phyloP scores from a whole-genome alignment of 2,797 vertebrate species.

The Malacoraja senta region DNA sequence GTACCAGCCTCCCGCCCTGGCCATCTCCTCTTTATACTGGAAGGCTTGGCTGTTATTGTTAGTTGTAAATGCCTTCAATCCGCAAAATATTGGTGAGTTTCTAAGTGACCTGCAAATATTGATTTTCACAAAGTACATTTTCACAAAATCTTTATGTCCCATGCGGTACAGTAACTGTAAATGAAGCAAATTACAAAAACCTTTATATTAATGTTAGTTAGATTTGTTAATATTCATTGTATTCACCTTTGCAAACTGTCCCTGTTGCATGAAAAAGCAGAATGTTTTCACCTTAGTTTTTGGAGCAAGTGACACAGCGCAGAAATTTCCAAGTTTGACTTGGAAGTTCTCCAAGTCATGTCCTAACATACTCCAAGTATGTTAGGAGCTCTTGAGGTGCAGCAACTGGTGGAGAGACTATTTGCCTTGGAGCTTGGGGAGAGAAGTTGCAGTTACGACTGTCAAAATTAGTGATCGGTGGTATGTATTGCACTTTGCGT shows the following conservation, averaged over 20 bases:
- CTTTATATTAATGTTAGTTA: not conserved
- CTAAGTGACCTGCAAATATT: not conserved
- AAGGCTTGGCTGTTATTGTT: slow-evolving; percentile 94
- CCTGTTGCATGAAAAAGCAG: too few species aligned
- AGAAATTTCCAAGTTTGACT: too few species aligned
- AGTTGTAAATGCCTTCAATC: slow-evolving; percentile 91
- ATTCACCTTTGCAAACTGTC: not conserved
- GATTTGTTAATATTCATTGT: not conserved
- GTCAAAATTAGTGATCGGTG: not conserved
- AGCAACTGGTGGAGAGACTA: not conserved
- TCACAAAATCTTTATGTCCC: rapidly evolving
- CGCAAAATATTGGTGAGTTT: slow-evolving; percentile 86
- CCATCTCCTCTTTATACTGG: slow-evolving; percentile 95
- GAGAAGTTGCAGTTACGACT: not conserved
- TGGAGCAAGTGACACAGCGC: not conserved
- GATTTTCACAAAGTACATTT: not conserved
- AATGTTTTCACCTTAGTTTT: not conserved
- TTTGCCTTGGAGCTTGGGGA: not conserved
- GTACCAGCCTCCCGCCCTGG: slow-evolving; percentile 90
- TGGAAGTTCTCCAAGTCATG: too few species aligned
- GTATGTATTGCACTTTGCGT: too few species aligned
- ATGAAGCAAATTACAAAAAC: not conserved
- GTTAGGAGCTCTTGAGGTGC: not conserved
- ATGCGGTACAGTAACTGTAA: not conserved
- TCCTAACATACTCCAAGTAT: not conserved